Evolutionary conservation across 2,797 vertebrate genomes (phyloP), one percentile per base, ranked within the genome.

Genomic region (Alcedo quadribrachys): DNA sequence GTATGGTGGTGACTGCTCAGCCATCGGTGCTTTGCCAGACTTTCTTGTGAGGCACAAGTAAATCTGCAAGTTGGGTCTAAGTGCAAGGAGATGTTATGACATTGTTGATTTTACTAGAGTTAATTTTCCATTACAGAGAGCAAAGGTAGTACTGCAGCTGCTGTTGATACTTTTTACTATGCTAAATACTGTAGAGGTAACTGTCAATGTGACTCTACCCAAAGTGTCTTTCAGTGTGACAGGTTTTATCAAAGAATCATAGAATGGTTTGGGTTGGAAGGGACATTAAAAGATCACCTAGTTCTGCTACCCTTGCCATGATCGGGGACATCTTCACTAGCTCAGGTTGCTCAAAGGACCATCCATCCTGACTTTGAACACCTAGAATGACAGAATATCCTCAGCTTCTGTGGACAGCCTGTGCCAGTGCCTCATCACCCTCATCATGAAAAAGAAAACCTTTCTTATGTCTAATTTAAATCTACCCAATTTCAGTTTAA

Each of bases 371-470:
- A 5, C 20, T 24, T 53, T 58, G 5, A 67, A 19, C 5, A 2
- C 4, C 35, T 55, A 2, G 2, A 17, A 0, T 6, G 10, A 3
- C 5, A 7, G 4, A 3, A 3, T 7, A 35, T 53, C 19, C 14
- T 8, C 27, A 60, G 0, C 37, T 79, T 45, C 25, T 21, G 8
- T 45, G 33, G 17, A 46, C 33, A 79, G 0, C 13, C 12, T 40
- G 4, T 86, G 13, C 22, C 9, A 16, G 33, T 25, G 15, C 57
- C 25, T 75, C 9, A 20, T 0, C 0, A 54, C 4, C 6, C 1
- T 53, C 40, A 9, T 6, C 5, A 15, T 32, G 24, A 67, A 74
- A 21, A 50, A 30, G 61, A 68, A 30, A 33, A 16, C 9, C 3
- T 62, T 45, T 14, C 62, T 53, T 48, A 14, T 5, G 21, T 80